A percentile compares a stretch with the other conserved stretches of the same genome.
Conservation (phyloP, 2,113 vertebrate species). For the Ochotona curzoniae region DNA sequence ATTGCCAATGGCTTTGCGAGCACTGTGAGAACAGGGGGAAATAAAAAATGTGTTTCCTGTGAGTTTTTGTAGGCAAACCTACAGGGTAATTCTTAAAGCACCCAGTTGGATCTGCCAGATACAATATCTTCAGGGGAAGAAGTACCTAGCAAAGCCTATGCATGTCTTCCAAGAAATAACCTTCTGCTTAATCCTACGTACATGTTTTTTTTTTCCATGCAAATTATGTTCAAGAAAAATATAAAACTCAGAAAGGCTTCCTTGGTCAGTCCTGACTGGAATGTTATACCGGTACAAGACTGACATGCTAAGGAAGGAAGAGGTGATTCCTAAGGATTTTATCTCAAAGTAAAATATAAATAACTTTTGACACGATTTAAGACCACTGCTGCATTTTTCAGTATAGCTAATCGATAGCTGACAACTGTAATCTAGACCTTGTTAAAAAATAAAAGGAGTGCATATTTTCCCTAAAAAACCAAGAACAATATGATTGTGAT, state of each 20-base stretch:
- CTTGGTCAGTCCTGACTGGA: not conserved
- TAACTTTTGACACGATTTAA: constrained; percentile 64
- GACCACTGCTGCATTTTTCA: not conserved
- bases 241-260: not conserved
- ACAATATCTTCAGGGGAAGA: not conserved
- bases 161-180: not conserved
- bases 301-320: not conserved
- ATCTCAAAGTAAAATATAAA: constrained; percentile 68
- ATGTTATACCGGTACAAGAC: constrained; percentile 2
- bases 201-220: not conserved
- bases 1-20: not conserved
- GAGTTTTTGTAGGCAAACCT: not conserved
- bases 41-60: not conserved
- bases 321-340: not conserved
- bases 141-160: not conserved
- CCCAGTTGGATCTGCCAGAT: not conserved
- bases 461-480: constrained; percentile 27
- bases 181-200: not conserved
- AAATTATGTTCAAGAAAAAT: constrained; percentile 25
- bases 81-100: not conserved
- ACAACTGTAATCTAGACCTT: not conserved
- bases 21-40: not conserved
- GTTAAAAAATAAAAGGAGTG: constrained; percentile 1
- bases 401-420: constrained; percentile 59
- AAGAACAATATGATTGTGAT: not conserved